Conservation (phyloP, 2,888 invertebrate genomes). For the Branchipolynoe longqiensis region DNA sequence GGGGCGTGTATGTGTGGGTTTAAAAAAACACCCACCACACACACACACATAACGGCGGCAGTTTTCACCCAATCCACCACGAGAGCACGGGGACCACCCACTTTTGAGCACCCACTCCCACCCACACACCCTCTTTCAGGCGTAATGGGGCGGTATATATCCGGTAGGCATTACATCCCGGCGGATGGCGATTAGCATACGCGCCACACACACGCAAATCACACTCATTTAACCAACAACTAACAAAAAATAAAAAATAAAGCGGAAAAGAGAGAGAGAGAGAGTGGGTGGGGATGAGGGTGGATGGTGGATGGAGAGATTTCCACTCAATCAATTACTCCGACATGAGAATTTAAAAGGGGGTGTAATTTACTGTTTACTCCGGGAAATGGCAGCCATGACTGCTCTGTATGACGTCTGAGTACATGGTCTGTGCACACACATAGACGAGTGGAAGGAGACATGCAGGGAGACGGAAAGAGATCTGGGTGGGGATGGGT, state of each 20-base stretch:
- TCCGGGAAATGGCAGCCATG: neutral
- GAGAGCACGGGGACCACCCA: constrained; percentile 2
- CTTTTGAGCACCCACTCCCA: neutral
- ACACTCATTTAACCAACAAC: constrained; percentile 10
- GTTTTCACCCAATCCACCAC: neutral
- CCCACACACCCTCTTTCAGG: neutral
- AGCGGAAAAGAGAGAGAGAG: too few species aligned
- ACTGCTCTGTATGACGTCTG: too few species aligned
- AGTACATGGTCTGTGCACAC: neutral
- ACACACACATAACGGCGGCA: too few species aligned
- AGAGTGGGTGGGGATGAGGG: too few species aligned
- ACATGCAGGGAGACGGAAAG: neutral
- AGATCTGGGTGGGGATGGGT: neutral
- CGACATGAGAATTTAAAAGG: constrained; percentile 41
- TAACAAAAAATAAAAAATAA: constrained; percentile 29
- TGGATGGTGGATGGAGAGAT: too few species aligned
- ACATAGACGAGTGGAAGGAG: neutral
- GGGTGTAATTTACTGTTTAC: neutral
- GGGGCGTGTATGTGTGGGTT: too few species aligned
- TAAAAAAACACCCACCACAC: too few species aligned
- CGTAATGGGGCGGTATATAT: constrained; percentile 47
- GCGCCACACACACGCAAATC: constrained; percentile 17
- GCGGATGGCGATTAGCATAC: constrained; percentile 30
- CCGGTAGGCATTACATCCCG: constrained; percentile 16
- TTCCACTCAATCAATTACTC: constrained; percentile 47